Evolutionary conservation across 2,888 invertebrate species (phyloP), one percentile per base, ranked within the genome.

Genomic region (Beris morrisii): DNA sequence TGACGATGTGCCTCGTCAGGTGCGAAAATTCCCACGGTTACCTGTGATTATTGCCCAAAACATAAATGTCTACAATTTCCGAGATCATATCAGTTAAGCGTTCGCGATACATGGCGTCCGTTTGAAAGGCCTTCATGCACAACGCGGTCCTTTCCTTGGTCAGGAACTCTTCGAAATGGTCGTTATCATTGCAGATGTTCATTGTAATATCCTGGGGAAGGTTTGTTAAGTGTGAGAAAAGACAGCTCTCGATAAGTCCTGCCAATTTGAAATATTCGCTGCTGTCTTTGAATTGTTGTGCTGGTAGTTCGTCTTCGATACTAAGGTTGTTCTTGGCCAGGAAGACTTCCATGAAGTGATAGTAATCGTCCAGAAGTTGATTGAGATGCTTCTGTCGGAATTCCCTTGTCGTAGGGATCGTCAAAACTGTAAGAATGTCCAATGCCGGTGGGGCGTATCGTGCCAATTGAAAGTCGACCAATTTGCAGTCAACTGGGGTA

Each of bases 391-490:
- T 70, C 5, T 77, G 71, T 1, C 85, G 77, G 68, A 84, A 82
- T 13, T 77, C 73, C 1, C 77, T 75, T 1, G 78, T 79, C 0
- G 83, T 80, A 65, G 83, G 83, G 44, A 85, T 78, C 56, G 83
- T 82, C 1, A 86, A 73, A 11, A 83, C 71, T 2, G 83, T 80
- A 0, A 83, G 73, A 4, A 86, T 73, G 71, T 91, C 91, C 54
- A 87, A 82, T 22, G 87, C 84, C 0, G 88, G 87, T 0, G 90
- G 88, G 13, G 85, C 85, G 73, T 87, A 89, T 31, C 87, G 82
- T 0, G 84, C 79, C 58, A 88, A 81, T 77, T 90, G 90, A 73
- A 86, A 91, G 76, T 91, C 91, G 3, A 91, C 85, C 9, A 91
- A 75, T 43, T 86, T 74, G 71, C 88, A 87, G 32, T 85, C 83